Percentiles rank a stretch among this genome's conserved stretches.
Evolutionary conservation across 92 coral and sea anemone species (phyloP).

Genomic region (Epizoanthus fatuus): DNA sequence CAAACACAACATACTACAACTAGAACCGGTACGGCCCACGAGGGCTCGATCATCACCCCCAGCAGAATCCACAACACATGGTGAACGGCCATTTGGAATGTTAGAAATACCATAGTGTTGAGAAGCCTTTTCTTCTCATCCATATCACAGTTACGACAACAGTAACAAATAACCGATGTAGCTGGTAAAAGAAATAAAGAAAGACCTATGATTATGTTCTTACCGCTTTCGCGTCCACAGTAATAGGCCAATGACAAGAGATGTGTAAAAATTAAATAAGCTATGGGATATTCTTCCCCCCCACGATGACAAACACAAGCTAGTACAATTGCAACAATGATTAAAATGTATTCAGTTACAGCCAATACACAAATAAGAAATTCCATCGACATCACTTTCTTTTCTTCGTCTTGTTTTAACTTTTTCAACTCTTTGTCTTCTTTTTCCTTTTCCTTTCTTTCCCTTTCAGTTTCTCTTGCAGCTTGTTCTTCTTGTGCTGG

Average conservation of each 20-base stretch:
- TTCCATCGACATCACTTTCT: background rate
- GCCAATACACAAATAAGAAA: background rate
- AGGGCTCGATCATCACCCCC: no score
- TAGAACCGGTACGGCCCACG: no score
- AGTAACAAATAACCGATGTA: background rate
- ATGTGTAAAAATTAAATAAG: background rate
- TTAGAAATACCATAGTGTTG: no score
- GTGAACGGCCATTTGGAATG: no score
- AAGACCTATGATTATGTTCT: no score
- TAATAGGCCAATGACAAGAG: background rate
- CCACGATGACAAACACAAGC: background rate
- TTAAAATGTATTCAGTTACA: background rate
- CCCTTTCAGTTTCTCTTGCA: background rate
- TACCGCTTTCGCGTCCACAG: background rate
- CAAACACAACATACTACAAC: no score
- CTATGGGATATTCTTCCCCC: background rate
- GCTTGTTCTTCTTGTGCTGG: background rate
- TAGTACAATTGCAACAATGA: background rate
- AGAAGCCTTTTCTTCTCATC: background rate
- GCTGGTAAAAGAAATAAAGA: no score
- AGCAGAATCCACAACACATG: no score
- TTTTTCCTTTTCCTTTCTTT: background rate
- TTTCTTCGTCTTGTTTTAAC: background rate
- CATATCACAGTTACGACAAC: background rate
- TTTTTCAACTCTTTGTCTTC: background rate